phyloP scores from a whole-genome alignment of 2,113 vertebrate species.

The Bucco capensis region DNA sequence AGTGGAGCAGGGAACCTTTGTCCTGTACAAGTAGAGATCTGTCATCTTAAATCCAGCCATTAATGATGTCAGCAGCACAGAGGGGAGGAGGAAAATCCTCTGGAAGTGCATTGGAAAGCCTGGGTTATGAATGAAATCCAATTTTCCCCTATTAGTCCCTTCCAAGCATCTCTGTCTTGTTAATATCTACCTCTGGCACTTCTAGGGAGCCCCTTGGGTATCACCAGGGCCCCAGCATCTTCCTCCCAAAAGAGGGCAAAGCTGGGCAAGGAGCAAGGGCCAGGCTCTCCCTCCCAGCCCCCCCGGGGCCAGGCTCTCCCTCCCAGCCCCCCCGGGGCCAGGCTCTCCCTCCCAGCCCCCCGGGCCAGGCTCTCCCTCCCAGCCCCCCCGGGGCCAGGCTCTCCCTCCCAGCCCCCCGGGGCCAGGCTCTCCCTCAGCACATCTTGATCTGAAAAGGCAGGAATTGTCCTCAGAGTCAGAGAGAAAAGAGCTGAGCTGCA shows the following conservation, averaged over 20 bases:
- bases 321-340: too few species aligned
- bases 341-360: too few species aligned
- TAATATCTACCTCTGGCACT: neutral
- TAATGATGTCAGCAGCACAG: neutral
- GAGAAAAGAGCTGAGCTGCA: constrained; percentile 1
- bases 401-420: too few species aligned
- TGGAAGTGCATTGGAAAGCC: neutral
- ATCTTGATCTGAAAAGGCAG: neutral
- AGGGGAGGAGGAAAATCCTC: neutral
- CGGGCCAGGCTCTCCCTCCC: too few species aligned
- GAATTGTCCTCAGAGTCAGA: neutral
- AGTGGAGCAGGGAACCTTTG: constrained; percentile 14
- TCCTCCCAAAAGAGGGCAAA: neutral
- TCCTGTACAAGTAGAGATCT: constrained; percentile 42
- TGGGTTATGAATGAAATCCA: neutral
- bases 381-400: too few species aligned
- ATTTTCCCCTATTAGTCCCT: neutral
- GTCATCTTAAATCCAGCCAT: constrained; percentile 23
- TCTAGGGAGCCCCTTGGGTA: neutral
- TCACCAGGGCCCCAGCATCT: neutral
- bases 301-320: too few species aligned
- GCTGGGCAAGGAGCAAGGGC: too few species aligned
- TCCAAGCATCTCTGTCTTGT: neutral
- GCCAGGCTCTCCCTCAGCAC: neutral
- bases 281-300: too few species aligned